phyloP scores from a whole-genome alignment of 2,888 invertebrate species.

The Agonopterix heracliana region DNA sequence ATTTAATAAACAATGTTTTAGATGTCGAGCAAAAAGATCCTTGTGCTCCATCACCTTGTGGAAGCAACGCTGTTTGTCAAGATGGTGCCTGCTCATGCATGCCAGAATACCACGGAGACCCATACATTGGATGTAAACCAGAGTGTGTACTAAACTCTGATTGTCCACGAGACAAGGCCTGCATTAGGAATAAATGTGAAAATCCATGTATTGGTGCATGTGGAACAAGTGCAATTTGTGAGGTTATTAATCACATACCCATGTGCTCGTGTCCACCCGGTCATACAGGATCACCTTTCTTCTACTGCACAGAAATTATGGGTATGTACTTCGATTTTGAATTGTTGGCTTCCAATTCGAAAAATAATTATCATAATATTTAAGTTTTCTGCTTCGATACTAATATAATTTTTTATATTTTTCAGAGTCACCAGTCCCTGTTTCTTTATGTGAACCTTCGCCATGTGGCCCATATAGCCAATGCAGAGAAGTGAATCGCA shows the following conservation, averaged over 20 bases:
- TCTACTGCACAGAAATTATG: conserved; percentile 68
- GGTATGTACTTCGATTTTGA: conserved; percentile 32
- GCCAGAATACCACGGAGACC: conserved; percentile 84
- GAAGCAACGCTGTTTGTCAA: conserved; percentile 78
- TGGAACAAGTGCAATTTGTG: conserved; percentile 76
- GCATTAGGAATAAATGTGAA: conserved; percentile 82
- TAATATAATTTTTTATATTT: background rate
- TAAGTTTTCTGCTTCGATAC: background rate
- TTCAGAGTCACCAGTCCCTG: conserved; percentile 36
- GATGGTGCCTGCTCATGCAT: conserved; percentile 83
- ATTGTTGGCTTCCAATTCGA: background rate
- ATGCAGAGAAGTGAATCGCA: conserved; percentile 80
- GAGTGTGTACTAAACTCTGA: conserved; percentile 87
- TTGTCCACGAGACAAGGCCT: conserved; percentile 81
- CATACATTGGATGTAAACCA: conserved; percentile 83
- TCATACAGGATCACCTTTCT: conserved; percentile 79
- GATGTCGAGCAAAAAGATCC: conserved; percentile 66
- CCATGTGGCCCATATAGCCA: conserved; percentile 84
- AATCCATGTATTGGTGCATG: conserved; percentile 85
- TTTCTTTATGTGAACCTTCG: conserved; percentile 56
- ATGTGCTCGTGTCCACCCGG: conserved; percentile 80
- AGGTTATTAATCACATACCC: conserved; percentile 81
- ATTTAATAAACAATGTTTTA: conserved; percentile 27
- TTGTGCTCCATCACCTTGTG: conserved; percentile 83
- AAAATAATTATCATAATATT: background rate